Percentiles rank a stretch among this genome's conserved stretches.
Evolutionary conservation across 1,140 invertebrate genomes (phyloP).

Genomic region (Yoshiicerus persimilis): DNA sequence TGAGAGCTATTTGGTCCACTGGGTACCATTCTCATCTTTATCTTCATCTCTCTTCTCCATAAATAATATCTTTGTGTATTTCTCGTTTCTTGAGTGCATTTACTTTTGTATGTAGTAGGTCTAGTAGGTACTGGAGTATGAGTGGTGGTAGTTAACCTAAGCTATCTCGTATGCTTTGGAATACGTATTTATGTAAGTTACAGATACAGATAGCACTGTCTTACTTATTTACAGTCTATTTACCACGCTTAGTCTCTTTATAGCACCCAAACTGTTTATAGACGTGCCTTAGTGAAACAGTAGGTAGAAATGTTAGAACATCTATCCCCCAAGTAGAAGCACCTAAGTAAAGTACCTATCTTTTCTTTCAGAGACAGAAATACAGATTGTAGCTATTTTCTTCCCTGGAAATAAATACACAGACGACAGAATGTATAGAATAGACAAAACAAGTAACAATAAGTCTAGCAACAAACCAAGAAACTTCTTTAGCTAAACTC

Average conservation of each 20-base stretch:
- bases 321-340: too few relatives aligned
- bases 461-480: neutral
- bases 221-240: constrained; percentile 2
- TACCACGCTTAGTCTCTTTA: neutral
- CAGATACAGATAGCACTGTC: neutral
- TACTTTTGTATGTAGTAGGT: neutral
- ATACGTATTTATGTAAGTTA: neutral
- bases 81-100: constrained; percentile 2
- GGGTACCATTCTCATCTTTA: constrained; percentile 15
- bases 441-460: neutral
- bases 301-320: too few relatives aligned
- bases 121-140: neutral
- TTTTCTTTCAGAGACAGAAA: neutral
- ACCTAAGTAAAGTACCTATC: neutral
- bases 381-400: neutral
- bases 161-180: neutral
- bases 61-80: constrained; percentile 19
- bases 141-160: neutral
- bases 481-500: neutral
- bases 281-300: too few relatives aligned
- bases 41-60: constrained; percentile 19
- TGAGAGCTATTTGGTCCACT: constrained; percentile 10
- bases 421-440: neutral
- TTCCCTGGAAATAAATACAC: neutral
- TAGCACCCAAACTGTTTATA: neutral